Evolutionary conservation across 2,113 vertebrate species (phyloP).

Genomic region (Mystacornis crossleyi): DNA sequence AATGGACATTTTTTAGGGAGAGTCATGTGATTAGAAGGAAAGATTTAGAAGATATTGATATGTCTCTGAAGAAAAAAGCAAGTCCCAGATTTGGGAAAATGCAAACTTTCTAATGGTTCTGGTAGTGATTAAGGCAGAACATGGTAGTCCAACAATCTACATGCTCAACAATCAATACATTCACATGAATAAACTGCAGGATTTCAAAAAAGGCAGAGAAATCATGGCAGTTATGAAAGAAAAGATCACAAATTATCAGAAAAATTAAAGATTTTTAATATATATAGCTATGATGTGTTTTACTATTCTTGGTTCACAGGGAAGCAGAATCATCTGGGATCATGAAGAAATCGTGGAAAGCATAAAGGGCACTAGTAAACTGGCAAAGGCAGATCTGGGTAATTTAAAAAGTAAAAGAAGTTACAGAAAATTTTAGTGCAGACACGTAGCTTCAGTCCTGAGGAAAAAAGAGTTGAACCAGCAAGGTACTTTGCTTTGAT

Average conservation of each 20-base stretch:
- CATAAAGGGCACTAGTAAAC: fast-evolving
- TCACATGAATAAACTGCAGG: not conserved
- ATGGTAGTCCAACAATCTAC: fast-evolving
- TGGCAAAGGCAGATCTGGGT: not conserved
- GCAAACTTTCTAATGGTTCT: not conserved
- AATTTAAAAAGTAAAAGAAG: not conserved
- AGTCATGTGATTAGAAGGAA: not conserved
- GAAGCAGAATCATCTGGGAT: not conserved
- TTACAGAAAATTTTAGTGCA: not conserved
- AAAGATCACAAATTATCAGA: not conserved
- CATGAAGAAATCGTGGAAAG: not conserved
- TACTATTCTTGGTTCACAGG: not conserved
- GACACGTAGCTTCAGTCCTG: not conserved
- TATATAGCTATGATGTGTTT: not conserved
- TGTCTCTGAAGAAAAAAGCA: not conserved
- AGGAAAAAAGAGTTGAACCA: not conserved
- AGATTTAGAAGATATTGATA: not conserved
- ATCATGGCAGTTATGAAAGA: not conserved
- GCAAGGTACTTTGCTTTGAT: not conserved
- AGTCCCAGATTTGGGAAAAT: not conserved
- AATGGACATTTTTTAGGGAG: not conserved
- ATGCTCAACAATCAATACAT: not conserved
- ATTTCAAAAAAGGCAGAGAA: not conserved
- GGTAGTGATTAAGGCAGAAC: not conserved
- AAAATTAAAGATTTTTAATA: not conserved